These are phyloP conservation scores for Tinea trinotella DNA, from an alignment of 2,888 invertebrate species.

Conservation along the genomic window DNA sequence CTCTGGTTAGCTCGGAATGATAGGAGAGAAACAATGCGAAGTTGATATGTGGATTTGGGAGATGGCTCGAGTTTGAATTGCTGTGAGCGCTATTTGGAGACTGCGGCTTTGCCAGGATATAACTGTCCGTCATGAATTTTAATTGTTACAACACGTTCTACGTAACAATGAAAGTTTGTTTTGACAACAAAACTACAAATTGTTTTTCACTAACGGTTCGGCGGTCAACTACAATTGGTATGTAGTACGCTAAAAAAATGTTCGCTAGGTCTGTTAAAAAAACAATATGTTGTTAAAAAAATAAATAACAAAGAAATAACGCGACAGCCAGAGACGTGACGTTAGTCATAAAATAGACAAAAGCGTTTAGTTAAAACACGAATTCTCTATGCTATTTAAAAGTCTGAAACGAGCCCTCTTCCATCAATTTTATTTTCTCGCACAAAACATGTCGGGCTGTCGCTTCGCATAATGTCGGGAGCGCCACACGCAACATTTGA, in stretches of 20 bases:
- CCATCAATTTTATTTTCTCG: conserved; percentile 72
- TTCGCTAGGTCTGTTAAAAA: conserved; percentile 28
- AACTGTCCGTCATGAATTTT: conserved; percentile 14
- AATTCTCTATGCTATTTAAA: conserved; percentile 61
- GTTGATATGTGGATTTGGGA: conserved; percentile 68
- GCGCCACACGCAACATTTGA: conserved; percentile 66
- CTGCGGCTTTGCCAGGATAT: conserved; percentile 61
- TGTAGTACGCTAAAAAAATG: conserved; percentile 1
- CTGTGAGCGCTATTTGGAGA: conserved; percentile 67
- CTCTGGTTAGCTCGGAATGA: conserved; percentile 64
- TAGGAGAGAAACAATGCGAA: conserved; percentile 66
- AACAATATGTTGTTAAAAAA: conserved; percentile 51
- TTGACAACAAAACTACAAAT: conserved; percentile 12
- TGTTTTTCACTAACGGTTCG: conserved; percentile 12
- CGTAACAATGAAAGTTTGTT: conserved; percentile 10
- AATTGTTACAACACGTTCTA: conserved; percentile 14
- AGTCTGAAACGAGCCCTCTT: conserved; percentile 55
- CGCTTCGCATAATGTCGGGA: conserved; percentile 63
- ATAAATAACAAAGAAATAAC: conserved; percentile 39
- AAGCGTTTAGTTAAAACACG: conserved; percentile 62
- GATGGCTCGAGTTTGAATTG: conserved; percentile 68
- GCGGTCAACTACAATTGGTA: not conserved
- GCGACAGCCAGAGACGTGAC: conserved; percentile 42
- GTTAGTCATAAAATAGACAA: conserved; percentile 66
- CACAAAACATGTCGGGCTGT: conserved; percentile 69